Conservation (phyloP, 2,113 vertebrate species). For the Cercocebus atys region DNA sequence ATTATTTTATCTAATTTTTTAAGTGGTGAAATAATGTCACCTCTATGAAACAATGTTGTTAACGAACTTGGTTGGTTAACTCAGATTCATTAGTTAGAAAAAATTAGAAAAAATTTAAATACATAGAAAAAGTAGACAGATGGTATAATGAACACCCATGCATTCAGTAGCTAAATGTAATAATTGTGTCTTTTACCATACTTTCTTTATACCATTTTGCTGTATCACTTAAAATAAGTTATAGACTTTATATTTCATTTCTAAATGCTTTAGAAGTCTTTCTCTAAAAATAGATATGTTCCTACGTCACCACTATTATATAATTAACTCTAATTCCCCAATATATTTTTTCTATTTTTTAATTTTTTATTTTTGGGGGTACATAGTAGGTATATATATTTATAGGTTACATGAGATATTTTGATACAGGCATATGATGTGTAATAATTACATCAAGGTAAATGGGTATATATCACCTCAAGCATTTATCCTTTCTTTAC, state of each 20-base stretch:
- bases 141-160: not conserved
- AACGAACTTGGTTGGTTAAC: not conserved
- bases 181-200: not conserved
- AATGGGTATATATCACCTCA: no score
- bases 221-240: slow-evolving; percentile 40
- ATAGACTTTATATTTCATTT: not conserved
- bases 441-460: no score
- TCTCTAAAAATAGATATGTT: not conserved
- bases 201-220: not conserved
- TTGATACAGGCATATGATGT: no score
- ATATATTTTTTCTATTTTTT: no score
- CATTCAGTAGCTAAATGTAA: not conserved
- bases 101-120: not conserved
- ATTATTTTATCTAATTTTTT: slow-evolving; percentile 29
- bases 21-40: not conserved
- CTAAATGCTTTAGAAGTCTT: not conserved
- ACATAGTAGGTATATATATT: no score
- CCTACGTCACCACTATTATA: not conserved
- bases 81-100: not conserved
- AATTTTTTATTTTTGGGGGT: no score
- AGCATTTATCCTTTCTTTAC: no score
- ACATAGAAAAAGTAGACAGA: not conserved
- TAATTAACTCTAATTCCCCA: not conserved
- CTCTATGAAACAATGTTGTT: not conserved
- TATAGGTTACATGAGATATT: no score